Evolutionary conservation across 2,797 vertebrate genomes (phyloP), one percentile per base, ranked within the genome.

Genomic region (Pangasius sanitwongsei): DNA sequence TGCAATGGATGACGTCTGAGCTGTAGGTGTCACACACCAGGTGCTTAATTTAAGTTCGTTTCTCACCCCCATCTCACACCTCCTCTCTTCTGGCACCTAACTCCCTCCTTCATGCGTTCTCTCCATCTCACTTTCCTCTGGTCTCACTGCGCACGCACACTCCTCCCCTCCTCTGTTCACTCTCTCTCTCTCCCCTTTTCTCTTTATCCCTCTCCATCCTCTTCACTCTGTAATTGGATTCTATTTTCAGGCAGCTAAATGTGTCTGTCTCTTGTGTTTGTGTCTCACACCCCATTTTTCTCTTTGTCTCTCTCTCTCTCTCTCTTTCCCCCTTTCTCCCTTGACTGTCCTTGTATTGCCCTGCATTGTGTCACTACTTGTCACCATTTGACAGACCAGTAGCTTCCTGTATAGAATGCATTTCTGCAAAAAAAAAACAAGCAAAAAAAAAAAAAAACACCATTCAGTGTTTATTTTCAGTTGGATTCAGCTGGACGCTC

Each of bases 181-280:
- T 86, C 65, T 91, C 85, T 74, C 61, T 80, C 89, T 86, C 48
- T 90, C 59, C 53, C 59, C 53, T 34, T 90, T 86, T 53, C n/a
- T 90, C 87, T 80, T 55, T 57, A 70, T 69, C 87, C 59, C 87
- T 67, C 86, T 85, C 89, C 81, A 59, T 50, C 87, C 82, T 90
- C 89, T 89, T 89, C 77, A 78, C 31, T 91, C 87, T 87, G 95
- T 97, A 96, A 97, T 97, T 97, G 96, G 96, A 96, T 97, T 97
- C 96, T 97, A 97, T 97, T 97, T 97, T 94, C 94, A 93, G 95
- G 93, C 93, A 67, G 91, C 95, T 95, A 95, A 95, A 95, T 96
- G 95, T 95, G 94, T 96, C 94, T 93, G 89, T 96, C 95, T 96
- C 96, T 94, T 94, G 95, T 95, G 95, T 95, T 96, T 95, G 94